Conservation (phyloP, 2,797 vertebrate genomes). For the Sebastes glaucus region DNA sequence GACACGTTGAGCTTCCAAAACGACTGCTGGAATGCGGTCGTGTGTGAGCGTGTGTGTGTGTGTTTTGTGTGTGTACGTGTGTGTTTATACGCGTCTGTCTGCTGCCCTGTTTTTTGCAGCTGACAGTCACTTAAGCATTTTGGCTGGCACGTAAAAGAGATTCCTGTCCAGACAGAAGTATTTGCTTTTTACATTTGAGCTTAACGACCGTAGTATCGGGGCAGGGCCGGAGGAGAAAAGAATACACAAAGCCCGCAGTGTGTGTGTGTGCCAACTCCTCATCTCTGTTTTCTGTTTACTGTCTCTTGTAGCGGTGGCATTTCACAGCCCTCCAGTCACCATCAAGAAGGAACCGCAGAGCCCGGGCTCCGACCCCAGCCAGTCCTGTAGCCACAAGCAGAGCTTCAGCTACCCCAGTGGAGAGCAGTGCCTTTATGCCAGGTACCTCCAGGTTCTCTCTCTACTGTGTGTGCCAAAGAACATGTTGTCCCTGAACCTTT, state of each 20-base stretch:
- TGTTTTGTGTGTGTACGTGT: conserved; percentile 36
- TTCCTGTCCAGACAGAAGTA: conserved; percentile 67
- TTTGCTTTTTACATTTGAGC: conserved; percentile 62
- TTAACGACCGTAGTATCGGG: conserved; percentile 41
- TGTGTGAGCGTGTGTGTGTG: conserved; percentile 63
- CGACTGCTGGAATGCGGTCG: conserved; percentile 64
- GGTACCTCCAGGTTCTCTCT: conserved; percentile 73
- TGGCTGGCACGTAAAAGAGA: conserved; percentile 65
- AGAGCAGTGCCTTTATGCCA: conserved; percentile 97
- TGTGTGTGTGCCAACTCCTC: conserved; percentile 10
- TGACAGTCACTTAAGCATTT: conserved; percentile 68
- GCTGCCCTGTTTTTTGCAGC: conserved; percentile 61
- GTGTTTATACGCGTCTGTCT: conserved; percentile 60
- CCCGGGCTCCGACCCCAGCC: conserved; percentile 88
- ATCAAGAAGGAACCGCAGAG: conserved; percentile 96
- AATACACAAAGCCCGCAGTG: neutral
- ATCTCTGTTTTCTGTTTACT: conserved; percentile 28
- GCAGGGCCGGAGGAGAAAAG: conserved; percentile 21
- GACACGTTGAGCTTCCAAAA: conserved; percentile 54
- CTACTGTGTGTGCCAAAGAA: no score
- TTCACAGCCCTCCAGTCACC: conserved; percentile 95
- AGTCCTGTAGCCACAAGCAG: conserved; percentile 92
- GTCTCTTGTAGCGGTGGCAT: conserved; percentile 87
- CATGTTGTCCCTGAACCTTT: neutral
- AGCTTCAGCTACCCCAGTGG: conserved; percentile 86